Evolutionary conservation across 2,113 vertebrate genomes (phyloP).

Genomic region (Mesocricetus auratus): DNA sequence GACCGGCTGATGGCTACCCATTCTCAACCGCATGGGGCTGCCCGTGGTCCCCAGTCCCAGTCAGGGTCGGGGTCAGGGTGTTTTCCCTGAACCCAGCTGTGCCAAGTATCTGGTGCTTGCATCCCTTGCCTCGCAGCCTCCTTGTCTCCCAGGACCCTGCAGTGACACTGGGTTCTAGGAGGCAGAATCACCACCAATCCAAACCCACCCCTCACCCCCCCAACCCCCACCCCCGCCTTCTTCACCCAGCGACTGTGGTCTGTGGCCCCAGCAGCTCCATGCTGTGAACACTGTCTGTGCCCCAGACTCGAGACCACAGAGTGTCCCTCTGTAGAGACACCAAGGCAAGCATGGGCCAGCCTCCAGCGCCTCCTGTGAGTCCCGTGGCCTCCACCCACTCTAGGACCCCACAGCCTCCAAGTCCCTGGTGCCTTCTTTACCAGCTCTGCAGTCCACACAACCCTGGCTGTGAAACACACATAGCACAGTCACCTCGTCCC

Average conservation of each 20-base stretch:
- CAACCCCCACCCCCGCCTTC: neutral
- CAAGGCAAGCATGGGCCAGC: slow-evolving; percentile 9
- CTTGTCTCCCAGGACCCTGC: neutral
- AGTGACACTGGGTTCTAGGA: neutral
- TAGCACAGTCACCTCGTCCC: neutral
- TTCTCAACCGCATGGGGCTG: neutral
- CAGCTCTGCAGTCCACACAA: neutral
- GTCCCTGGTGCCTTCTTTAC: neutral
- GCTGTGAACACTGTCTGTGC: neutral
- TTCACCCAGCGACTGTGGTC: neutral
- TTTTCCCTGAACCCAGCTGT: neutral
- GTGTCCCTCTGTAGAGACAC: neutral
- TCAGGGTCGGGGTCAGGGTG: neutral
- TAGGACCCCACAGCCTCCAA: neutral
- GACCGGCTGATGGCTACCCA: neutral
- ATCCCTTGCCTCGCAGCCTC: neutral
- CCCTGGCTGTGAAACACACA: neutral
- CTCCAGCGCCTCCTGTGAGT: neutral
- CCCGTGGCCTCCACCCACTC: neutral
- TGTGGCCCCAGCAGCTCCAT: neutral
- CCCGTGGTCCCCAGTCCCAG: neutral
- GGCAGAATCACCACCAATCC: neutral
- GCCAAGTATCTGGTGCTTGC: neutral
- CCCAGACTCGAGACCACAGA: neutral
- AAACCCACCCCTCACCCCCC: neutral